These are phyloP conservation scores for Acanthoscelides obtectus DNA, from an alignment of 2,888 invertebrate species.

Conservation along the genomic window DNA sequence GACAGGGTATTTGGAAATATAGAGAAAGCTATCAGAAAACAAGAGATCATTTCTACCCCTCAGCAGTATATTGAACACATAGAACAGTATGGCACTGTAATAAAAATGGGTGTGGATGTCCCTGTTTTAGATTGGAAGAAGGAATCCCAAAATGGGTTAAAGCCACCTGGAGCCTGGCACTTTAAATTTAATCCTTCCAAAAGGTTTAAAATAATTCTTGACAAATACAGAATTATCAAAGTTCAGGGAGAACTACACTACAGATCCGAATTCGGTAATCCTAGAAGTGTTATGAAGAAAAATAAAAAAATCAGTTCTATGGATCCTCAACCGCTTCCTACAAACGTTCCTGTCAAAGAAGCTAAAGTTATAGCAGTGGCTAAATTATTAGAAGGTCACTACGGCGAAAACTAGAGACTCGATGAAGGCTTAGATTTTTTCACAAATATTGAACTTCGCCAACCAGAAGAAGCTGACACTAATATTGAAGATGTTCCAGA, in stretches of 20 bases:
- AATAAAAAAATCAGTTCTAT: constrained; percentile 1
- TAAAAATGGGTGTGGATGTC: constrained; percentile 6
- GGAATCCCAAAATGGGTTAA: constrained; percentile 6
- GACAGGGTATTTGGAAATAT: constrained; percentile 19
- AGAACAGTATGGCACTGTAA: constrained; percentile 10
- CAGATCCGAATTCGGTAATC: neutral
- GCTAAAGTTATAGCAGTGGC: neutral
- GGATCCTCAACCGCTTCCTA: neutral
- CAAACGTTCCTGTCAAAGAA: neutral
- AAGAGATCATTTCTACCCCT: constrained; percentile 10
- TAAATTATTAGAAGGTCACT: neutral
- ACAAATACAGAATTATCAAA: neutral
- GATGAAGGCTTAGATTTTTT: neutral
- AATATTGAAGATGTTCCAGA: neutral
- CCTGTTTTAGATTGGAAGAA: constrained; percentile 7
- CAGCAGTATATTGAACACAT: constrained; percentile 14
- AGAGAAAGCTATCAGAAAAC: constrained; percentile 12
- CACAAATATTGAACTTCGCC: neutral
- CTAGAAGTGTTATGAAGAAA: neutral
- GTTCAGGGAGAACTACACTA: constrained; percentile 2
- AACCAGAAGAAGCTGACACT: neutral
- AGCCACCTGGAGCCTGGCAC: constrained; percentile 8
- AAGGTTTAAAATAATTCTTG: constrained; percentile 5
- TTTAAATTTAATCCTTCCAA: constrained; percentile 11
- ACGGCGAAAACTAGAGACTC: neutral